Conservation (phyloP, 2,888 invertebrate genomes). For the Pecten maximus region DNA sequence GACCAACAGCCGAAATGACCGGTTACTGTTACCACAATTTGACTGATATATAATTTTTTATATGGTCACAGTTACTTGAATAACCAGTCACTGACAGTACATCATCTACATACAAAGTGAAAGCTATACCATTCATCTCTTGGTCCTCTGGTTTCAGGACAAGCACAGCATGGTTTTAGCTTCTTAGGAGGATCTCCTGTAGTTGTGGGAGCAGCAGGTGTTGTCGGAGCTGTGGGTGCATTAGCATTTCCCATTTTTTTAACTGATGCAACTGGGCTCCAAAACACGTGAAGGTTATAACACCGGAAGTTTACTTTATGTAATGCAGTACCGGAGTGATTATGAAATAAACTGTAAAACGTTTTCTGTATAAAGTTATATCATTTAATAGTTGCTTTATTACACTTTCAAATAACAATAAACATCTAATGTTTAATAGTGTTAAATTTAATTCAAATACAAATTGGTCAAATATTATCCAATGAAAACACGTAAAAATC, state of each 20-base stretch:
- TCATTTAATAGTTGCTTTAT: too few species aligned
- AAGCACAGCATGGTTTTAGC: slow-evolving; percentile 97
- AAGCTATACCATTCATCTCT: slow-evolving; percentile 93
- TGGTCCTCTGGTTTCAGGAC: slow-evolving; percentile 95
- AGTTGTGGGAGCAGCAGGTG: slow-evolving; percentile 43
- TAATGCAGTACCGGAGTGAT: not conserved
- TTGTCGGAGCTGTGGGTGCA: slow-evolving; percentile 38
- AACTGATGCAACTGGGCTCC: slow-evolving; percentile 7
- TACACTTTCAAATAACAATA: too few species aligned
- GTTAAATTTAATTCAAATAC: too few species aligned
- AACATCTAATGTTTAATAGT: too few species aligned
- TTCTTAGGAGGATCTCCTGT: slow-evolving; percentile 83
- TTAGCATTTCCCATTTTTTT: slow-evolving; percentile 56
- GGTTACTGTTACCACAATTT: too few species aligned
- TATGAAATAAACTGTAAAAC: too few species aligned
- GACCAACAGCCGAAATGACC: too few species aligned
- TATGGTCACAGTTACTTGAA: too few species aligned
- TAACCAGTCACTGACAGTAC: too few species aligned
- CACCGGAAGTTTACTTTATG: slow-evolving; percentile 42
- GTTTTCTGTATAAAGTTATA: too few species aligned
- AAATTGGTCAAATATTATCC: not conserved
- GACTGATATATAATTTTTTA: too few species aligned
- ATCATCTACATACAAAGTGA: too few species aligned
- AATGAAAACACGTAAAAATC: not conserved
- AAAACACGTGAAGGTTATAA: slow-evolving; percentile 13